Evolutionary conservation across 1,140 invertebrate species (phyloP), one percentile per base, ranked within the genome.

Genomic region (Brevipalpus yothersi): DNA sequence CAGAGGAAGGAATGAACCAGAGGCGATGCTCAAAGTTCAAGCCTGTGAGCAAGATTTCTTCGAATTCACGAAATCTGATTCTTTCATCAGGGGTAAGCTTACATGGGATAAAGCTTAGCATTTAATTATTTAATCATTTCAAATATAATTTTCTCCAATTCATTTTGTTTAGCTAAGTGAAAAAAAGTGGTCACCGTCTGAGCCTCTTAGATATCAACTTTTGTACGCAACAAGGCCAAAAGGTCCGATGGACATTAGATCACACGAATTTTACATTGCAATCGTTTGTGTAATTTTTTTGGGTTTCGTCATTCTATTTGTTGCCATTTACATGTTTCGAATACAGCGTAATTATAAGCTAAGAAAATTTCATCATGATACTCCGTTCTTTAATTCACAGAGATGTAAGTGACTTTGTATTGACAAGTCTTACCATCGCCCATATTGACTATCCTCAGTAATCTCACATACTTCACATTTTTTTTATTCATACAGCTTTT

Each of bases 371-470:
- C 45, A 55, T 59, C 57, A 42, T 9, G 64, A 65, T 40, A 64
- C 62, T 11, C 60, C 58, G 17, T 65, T 62, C 57, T 65, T 64
- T 45, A 57, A 65, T 39, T 40, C 61, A 11, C 53, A 54, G 21
- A 19, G 59, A 53, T 54, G 43, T n/a, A 13, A 17, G 21, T 54
- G 49, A 17, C 39, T 11, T 8, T 51, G 11, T 4, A 51, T 51
- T n/a, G 4, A 15, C 21, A 51, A n/a, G n/a, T 45, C 9, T 31
- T 31, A 5, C 31, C 31, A 31, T 31, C 15, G 47, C 15, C 5
- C 5, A 11, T 7, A 49, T 49, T 49, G 8, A n/a, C 15, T 15
- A 13, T 7, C 7, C 19, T 49, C 7, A 7, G 15, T 5, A 49
- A 49, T 49, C 15, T 49, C 47, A n/a, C 19, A n/a, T 5, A n/a